phyloP scores from a whole-genome alignment of 2,888 invertebrate genomes.

The Spicauda simplicius region DNA sequence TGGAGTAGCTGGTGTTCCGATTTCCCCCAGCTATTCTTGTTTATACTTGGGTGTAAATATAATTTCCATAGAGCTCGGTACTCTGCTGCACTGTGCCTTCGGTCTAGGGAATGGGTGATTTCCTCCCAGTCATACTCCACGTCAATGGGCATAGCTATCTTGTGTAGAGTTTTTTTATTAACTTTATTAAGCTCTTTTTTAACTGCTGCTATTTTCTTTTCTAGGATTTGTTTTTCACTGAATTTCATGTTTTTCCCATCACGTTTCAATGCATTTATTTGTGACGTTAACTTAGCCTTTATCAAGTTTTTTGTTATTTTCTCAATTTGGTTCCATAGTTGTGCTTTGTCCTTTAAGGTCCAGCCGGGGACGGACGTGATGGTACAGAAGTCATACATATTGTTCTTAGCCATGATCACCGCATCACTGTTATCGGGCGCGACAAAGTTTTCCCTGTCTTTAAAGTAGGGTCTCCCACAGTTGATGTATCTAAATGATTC shows the following conservation, averaged over 20 bases:
- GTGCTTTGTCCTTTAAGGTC: slow-evolving; percentile 85
- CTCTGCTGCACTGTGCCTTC: slow-evolving; percentile 86
- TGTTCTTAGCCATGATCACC: slow-evolving; percentile 59
- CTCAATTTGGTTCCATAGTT: slow-evolving; percentile 77
- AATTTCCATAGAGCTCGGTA: slow-evolving; percentile 90
- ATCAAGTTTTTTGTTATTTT: slow-evolving; percentile 59
- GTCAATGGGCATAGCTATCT: slow-evolving; percentile 63
- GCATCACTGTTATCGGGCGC: slow-evolving; percentile 87
- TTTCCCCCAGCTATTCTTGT: slow-evolving; percentile 71
- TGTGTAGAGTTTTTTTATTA: slow-evolving; percentile 51
- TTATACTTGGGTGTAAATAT: slow-evolving; percentile 88
- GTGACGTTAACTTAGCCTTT: slow-evolving; percentile 49
- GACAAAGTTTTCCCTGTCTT: slow-evolving; percentile 81
- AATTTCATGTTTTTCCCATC: slow-evolving; percentile 40
- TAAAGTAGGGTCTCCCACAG: slow-evolving; percentile 88
- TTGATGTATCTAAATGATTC: slow-evolving; percentile 57
- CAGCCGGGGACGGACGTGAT: slow-evolving; percentile 75
- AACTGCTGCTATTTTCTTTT: slow-evolving; percentile 46
- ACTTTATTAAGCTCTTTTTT: slow-evolving; percentile 51
- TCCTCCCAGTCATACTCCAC: slow-evolving; percentile 86
- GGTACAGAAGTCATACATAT: slow-evolving; percentile 76
- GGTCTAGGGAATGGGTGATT: slow-evolving; percentile 73
- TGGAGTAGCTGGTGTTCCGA: slow-evolving; percentile 59
- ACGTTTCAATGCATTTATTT: slow-evolving; percentile 53
- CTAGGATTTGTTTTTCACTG: slow-evolving; percentile 34